These are phyloP conservation scores for Castor canadensis DNA, from an alignment of 2,113 vertebrate genomes.

Conservation along the genomic window DNA sequence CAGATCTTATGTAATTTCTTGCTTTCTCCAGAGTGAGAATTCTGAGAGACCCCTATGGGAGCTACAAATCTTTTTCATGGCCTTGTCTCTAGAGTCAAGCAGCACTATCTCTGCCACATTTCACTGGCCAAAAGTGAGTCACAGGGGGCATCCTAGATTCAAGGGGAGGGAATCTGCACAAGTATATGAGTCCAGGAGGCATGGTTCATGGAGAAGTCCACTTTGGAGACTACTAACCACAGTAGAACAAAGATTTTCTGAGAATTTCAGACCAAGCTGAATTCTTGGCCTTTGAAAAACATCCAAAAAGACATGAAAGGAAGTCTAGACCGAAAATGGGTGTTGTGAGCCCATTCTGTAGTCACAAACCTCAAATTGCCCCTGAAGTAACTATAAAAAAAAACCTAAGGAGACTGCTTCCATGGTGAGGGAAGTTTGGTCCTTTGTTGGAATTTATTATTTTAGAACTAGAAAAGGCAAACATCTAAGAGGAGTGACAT, in stretches of 20 bases:
- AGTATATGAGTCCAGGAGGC: background rate
- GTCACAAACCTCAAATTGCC: background rate
- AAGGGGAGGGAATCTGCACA: background rate
- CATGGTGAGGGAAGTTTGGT: background rate
- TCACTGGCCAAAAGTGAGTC: background rate
- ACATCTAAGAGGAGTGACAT: background rate
- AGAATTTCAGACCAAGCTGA: background rate
- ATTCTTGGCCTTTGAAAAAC: background rate
- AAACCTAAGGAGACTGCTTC: background rate
- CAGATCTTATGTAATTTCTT: background rate
- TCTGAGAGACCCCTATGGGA: background rate
- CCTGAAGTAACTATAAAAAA: background rate
- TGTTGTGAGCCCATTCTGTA: background rate
- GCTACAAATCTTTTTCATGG: background rate
- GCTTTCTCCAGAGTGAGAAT: background rate
- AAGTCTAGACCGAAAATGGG: background rate
- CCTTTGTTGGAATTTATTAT: background rate
- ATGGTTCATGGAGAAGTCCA: background rate
- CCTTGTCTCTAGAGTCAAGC: background rate
- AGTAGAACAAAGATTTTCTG: background rate
- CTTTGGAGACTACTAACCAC: background rate
- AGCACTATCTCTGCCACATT: background rate
- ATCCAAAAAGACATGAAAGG: background rate
- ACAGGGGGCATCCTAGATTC: background rate
- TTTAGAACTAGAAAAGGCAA: background rate